Evolutionary conservation across 2,888 invertebrate species (phyloP).

Genomic region (Limnephilus marmoratus): DNA sequence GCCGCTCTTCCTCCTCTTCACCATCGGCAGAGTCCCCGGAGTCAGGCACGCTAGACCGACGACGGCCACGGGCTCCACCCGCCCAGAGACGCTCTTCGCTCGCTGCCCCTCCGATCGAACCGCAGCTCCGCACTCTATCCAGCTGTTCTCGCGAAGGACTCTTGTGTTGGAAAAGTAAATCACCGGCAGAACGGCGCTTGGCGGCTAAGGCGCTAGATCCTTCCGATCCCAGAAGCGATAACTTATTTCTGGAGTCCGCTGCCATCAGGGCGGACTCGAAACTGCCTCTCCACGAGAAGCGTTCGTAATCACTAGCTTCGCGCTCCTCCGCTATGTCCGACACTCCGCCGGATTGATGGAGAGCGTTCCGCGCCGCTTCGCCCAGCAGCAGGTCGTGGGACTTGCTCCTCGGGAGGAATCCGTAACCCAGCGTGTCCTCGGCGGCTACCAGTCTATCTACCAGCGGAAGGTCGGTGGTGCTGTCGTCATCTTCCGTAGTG

Average conservation of each 20-base stretch:
- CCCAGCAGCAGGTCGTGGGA: slow-evolving; percentile 88
- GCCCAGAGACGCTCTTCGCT: slow-evolving; percentile 78
- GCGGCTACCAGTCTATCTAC: slow-evolving; percentile 70
- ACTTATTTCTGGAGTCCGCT: slow-evolving; percentile 89
- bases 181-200: slow-evolving; percentile 89
- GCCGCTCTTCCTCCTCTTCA: slow-evolving; percentile 78
- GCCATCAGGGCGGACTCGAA: slow-evolving; percentile 94
- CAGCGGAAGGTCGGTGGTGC: slow-evolving; percentile 80
- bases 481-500: slow-evolving; percentile 85
- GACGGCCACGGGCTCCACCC: slow-evolving; percentile 68
- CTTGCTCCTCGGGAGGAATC: slow-evolving; percentile 85
- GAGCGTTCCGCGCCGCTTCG: slow-evolving; percentile 73
- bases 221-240: slow-evolving; percentile 82
- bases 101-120: slow-evolving; percentile 86
- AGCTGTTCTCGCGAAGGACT: slow-evolving; percentile 87
- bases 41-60: slow-evolving; percentile 80
- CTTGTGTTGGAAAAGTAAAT: slow-evolving; percentile 87
- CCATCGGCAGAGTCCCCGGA: slow-evolving; percentile 75
- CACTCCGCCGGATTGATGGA: slow-evolving; percentile 75
- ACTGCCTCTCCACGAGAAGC: slow-evolving; percentile 94
- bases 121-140: slow-evolving; percentile 87
- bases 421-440: slow-evolving; percentile 74
- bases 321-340: slow-evolving; percentile 80
- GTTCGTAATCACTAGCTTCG: slow-evolving; percentile 91
- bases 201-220: slow-evolving; percentile 84